Conservation (phyloP, 2,888 invertebrate genomes). For the Bombylius major region DNA sequence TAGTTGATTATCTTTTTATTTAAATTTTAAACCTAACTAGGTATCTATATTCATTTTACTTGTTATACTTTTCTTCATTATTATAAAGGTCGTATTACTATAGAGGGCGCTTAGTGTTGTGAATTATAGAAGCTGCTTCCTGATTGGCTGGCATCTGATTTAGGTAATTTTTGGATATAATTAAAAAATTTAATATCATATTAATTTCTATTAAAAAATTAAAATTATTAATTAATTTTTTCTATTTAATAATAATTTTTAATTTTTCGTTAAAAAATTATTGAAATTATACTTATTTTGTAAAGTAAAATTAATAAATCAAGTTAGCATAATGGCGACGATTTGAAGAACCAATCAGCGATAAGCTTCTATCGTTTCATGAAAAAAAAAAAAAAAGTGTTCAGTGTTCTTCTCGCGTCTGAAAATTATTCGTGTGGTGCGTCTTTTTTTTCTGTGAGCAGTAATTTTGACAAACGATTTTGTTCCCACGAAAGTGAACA, state of each 20-base stretch:
- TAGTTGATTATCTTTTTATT: neutral
- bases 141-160: conserved; percentile 9
- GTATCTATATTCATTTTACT: too few relatives aligned
- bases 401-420: neutral
- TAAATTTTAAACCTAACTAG: too few relatives aligned
- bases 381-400: neutral
- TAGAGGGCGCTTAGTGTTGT: conserved; percentile 11
- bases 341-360: conserved; percentile 55
- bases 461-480: neutral
- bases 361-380: conserved; percentile 44
- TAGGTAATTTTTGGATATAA: neutral
- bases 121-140: conserved; percentile 5
- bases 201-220: neutral
- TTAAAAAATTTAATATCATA: neutral
- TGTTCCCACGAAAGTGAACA: neutral
- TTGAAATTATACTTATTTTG: neutral
- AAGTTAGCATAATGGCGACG: conserved; percentile 48
- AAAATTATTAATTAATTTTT: neutral
- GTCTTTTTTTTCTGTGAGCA: neutral
- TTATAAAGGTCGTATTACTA: neutral
- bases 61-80: too few relatives aligned
- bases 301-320: neutral
- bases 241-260: neutral
- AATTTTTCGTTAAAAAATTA: neutral
- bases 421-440: neutral